Evolutionary conservation across 2,888 invertebrate genomes (phyloP), one percentile per base, ranked within the genome.

Genomic region (Zaprionus lineosus): DNA sequence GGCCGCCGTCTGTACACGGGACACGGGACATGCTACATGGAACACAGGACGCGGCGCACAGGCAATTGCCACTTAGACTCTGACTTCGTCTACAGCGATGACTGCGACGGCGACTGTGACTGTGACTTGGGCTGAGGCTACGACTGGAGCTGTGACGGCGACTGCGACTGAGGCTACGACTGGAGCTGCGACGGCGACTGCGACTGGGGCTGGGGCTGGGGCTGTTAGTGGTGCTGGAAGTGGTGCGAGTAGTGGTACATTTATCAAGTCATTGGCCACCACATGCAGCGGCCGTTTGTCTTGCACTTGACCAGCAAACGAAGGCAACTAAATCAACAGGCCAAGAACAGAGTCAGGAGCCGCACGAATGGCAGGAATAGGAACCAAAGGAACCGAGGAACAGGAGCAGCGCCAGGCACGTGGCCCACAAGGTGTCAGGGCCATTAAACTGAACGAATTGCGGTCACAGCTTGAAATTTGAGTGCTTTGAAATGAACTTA

Each of bases 221-320:
- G 24, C 8, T 19, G 26, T 24, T 3, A 5, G 4, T 21, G 24
- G 15, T 9, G n/a, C 50, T 40, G 52, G 37, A 31, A 19, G 19
- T 37, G 39, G 44, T 21, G 26, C 61, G 21, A 26, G 19, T 34
- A 28, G 29, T 26, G 50, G 68, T 56, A 57, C 84, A 78, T 78
- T 78, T 77, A 78, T 78, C 84, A 78, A 84, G 74, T 39, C 77
- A 78, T 78, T 81, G 78, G 81, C 74, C 81, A 62, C 81, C 83
- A 76, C 77, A 72, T 83, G 77, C 73, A 83, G 73, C 62, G 76
- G 58, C 83, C 83, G 79, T 77, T 77, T 77, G 76, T 77, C 83
- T 79, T 77, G 69, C 76, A 77, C 79, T 73, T 71, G 84, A 67
- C 81, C 77, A 66, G 12, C 40, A 21, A 39, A 8, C 40, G 55